phyloP scores from a whole-genome alignment of 2,888 invertebrate genomes.

The Prostheceraeus crozeri region DNA sequence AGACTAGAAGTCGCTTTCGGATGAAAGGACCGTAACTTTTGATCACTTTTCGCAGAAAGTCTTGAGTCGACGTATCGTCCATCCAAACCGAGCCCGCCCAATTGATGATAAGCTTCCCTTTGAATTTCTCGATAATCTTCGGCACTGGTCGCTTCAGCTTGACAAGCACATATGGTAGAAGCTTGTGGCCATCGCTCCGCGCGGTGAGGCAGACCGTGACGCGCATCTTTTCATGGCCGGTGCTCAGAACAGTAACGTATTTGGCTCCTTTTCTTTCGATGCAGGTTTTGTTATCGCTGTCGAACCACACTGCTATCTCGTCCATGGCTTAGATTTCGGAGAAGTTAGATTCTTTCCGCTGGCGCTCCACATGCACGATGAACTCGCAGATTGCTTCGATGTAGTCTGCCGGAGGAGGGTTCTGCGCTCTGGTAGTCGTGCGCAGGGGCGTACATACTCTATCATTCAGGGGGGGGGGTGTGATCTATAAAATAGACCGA shows the following conservation, averaged over 20 bases:
- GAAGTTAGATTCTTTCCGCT: too few relatives aligned
- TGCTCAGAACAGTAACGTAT: constrained; percentile 40
- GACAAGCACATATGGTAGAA: constrained; percentile 40
- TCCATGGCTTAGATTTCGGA: too few relatives aligned
- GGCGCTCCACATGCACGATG: too few relatives aligned
- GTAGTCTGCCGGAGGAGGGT: too few relatives aligned
- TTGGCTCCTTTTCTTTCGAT: constrained; percentile 40
- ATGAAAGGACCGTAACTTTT: constrained; percentile 41
- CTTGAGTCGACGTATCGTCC: constrained; percentile 40
- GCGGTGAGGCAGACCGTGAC: constrained; percentile 42
- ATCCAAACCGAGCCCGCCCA: constrained; percentile 39
- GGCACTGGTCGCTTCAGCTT: constrained; percentile 35
- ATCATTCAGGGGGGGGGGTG: too few relatives aligned
- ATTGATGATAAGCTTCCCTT: constrained; percentile 16
- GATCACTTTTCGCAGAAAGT: constrained; percentile 31
- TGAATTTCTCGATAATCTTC: constrained; percentile 22
- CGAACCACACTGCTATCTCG: constrained; percentile 38
- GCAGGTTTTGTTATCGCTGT: constrained; percentile 35
- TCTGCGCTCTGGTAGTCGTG: too few relatives aligned
- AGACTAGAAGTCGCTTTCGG: constrained; percentile 39
- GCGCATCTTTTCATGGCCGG: constrained; percentile 42
- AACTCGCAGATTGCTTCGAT: too few relatives aligned
- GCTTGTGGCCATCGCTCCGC: constrained; percentile 39
- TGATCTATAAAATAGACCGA: too few relatives aligned
- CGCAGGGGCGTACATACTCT: too few relatives aligned